Percentiles rank a stretch among this genome's conserved stretches.
phyloP scores from a whole-genome alignment of 2,797 vertebrate genomes.

The Eospalax fontanierii region DNA sequence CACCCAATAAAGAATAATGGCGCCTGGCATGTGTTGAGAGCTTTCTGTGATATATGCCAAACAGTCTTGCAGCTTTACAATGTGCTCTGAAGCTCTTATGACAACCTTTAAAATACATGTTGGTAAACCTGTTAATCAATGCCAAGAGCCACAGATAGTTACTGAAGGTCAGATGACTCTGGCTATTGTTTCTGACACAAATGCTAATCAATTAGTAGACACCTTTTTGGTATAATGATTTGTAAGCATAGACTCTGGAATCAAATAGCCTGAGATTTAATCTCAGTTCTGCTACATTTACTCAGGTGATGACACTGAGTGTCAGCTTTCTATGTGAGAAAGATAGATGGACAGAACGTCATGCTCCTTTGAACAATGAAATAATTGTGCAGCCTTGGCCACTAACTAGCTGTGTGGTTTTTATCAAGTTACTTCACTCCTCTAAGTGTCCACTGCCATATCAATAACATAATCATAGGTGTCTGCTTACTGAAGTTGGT shows the following conservation, averaged over 20 bases:
- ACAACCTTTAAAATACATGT: neutral
- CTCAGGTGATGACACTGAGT: neutral
- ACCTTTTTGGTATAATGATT: neutral
- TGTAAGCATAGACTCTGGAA: neutral
- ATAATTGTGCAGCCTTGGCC: neutral
- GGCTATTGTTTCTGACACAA: neutral
- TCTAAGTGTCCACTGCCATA: neutral
- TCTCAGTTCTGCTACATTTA: neutral
- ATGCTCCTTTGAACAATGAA: neutral
- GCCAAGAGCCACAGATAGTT: neutral
- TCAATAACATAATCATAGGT: neutral
- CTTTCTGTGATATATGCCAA: neutral
- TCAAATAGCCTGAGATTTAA: neutral
- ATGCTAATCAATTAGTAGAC: neutral
- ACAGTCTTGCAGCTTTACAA: neutral
- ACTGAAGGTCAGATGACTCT: neutral
- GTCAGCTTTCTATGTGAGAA: conserved; percentile 10
- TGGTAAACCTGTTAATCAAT: neutral
- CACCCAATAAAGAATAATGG: neutral
- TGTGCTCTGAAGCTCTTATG: neutral
- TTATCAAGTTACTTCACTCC: neutral
- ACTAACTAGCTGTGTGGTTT: neutral
- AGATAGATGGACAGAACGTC: neutral
- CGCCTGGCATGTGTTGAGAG: neutral
- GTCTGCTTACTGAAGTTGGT: neutral